phyloP scores from a whole-genome alignment of 2,113 vertebrate genomes.

The Tenebrosternarchus preto region DNA sequence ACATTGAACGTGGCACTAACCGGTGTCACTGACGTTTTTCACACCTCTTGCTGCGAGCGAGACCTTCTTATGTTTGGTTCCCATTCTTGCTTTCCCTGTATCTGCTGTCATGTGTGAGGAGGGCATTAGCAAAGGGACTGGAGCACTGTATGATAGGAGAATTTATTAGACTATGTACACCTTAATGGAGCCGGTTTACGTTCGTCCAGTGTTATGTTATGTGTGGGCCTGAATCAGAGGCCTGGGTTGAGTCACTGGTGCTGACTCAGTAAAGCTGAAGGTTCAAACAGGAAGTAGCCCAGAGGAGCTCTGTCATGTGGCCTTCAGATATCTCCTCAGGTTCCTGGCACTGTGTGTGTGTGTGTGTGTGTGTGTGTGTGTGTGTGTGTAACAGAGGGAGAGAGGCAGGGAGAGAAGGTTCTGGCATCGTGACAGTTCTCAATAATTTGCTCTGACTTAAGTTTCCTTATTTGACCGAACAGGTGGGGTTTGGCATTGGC shows the following conservation, averaged over 20 bases:
- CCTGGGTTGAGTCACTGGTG: not conserved
- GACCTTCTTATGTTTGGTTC: not conserved
- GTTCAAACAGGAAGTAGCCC: conserved; percentile 34
- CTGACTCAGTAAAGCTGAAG: conserved; percentile 15
- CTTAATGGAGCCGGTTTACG: too few species aligned
- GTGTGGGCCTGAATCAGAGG: too few species aligned
- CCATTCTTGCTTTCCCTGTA: not conserved
- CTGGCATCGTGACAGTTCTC: not conserved
- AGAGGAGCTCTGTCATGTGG: conserved; percentile 17
- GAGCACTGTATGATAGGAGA: not conserved
- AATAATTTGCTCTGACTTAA: conserved; percentile 7
- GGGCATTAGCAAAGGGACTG: not conserved
- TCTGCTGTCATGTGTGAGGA: not conserved
- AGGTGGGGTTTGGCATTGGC: conserved; percentile 20
- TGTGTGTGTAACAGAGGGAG: not conserved
- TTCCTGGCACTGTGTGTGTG: conserved; percentile 15
- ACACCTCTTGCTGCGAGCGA: too few species aligned
- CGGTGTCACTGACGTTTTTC: too few species aligned
- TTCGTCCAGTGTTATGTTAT: too few species aligned
- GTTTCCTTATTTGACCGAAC: conserved; percentile 36
- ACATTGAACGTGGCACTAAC: too few species aligned
- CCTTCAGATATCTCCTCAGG: conserved; percentile 24
- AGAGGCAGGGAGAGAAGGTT: not conserved
- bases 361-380: conserved; percentile 22
- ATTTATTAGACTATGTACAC: too few species aligned